These are phyloP conservation scores for Girardia tigrina DNA, from an alignment of 2,888 invertebrate genomes.

Conservation along the genomic window DNA sequence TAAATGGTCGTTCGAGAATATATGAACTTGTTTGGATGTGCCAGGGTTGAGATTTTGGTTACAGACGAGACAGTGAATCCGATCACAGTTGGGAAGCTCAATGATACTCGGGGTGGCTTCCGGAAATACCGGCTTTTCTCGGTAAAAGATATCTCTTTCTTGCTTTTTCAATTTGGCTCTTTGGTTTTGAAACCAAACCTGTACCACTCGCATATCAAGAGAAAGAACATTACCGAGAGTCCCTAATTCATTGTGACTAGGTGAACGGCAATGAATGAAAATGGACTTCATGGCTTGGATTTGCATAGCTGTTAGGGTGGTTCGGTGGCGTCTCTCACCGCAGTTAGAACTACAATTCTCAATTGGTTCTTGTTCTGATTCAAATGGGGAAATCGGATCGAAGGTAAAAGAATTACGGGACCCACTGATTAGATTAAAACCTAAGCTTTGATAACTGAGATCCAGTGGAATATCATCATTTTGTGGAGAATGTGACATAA, in stretches of 20 bases:
- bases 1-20: constrained; percentile 29
- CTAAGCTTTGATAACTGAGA: constrained; percentile 57
- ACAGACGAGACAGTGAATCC: constrained; percentile 12
- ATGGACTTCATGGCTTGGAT: constrained; percentile 86
- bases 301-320: constrained; percentile 70
- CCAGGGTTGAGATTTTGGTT: constrained; percentile 10
- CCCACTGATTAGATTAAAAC: constrained; percentile 21
- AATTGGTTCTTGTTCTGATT: constrained; percentile 26
- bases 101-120: constrained; percentile 9
- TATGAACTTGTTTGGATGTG: constrained; percentile 25
- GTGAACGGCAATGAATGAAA: constrained; percentile 85
- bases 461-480: constrained; percentile 63
- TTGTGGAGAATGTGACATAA: not conserved
- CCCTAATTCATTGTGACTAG: constrained; percentile 93
- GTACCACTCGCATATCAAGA: constrained; percentile 70
- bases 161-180: constrained; percentile 85
- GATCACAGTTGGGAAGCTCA: not conserved
- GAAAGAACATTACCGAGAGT: constrained; percentile 81
- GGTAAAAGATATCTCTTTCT: constrained; percentile 25
- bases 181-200: constrained; percentile 78
- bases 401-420: constrained; percentile 30
- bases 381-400: constrained; percentile 26
- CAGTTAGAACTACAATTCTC: constrained; percentile 38
- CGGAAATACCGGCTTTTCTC: constrained; percentile 2
- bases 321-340: constrained; percentile 66